Evolutionary conservation across 2,113 vertebrate genomes (phyloP).

Genomic region (Gymnocephalus cernua): DNA sequence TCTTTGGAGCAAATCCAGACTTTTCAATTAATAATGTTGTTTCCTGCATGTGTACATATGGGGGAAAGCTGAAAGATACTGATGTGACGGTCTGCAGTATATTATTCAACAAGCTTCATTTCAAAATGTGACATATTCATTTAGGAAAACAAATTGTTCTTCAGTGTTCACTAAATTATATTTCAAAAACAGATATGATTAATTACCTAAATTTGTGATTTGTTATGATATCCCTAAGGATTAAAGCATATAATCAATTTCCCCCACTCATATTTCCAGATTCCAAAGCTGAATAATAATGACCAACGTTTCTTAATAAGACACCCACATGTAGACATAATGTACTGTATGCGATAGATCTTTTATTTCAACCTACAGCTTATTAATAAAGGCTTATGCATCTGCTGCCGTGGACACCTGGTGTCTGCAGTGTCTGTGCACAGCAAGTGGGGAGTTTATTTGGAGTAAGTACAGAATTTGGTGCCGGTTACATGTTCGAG

Average conservation of each 20-base stretch:
- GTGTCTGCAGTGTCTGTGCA: slow-evolving; percentile 32
- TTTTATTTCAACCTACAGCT: slow-evolving; percentile 31
- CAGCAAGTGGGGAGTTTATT: slow-evolving; percentile 48
- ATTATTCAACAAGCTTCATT: slow-evolving; percentile 37
- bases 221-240: slow-evolving; percentile 4
- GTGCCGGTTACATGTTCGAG: slow-evolving; percentile 48
- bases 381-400: slow-evolving; percentile 37
- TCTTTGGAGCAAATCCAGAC: slow-evolving; percentile 15
- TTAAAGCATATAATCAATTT: slow-evolving; percentile 27
- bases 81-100: slow-evolving; percentile 28
- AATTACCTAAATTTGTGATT: slow-evolving; percentile 20
- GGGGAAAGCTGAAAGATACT: slow-evolving; percentile 19
- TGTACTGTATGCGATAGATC: background rate
- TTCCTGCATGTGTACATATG: slow-evolving; percentile 30
- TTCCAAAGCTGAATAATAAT: slow-evolving; percentile 15
- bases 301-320: background rate
- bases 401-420: slow-evolving; percentile 37
- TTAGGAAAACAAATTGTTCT: slow-evolving; percentile 42
- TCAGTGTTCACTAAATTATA: slow-evolving; percentile 11
- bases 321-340: slow-evolving; percentile 17
- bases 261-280: background rate
- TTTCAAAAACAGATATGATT: slow-evolving; percentile 34
- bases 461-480: slow-evolving; percentile 35
- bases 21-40: slow-evolving; percentile 53
- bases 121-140: slow-evolving; percentile 47